These are phyloP conservation scores for Dasypolia templi DNA, from an alignment of 2,888 invertebrate genomes.

Conservation along the genomic window DNA sequence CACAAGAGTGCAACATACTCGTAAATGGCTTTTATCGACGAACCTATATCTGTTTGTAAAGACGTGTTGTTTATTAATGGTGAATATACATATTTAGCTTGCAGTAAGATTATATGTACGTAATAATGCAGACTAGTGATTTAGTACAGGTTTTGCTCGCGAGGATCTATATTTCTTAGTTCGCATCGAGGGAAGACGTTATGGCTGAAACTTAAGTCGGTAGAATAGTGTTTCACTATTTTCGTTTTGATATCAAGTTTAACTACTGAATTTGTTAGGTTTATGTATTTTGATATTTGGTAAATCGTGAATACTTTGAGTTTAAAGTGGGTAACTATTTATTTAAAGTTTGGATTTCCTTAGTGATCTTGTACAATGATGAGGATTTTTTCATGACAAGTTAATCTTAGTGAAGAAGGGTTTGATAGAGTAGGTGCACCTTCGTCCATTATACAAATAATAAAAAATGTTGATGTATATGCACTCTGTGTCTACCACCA, in stretches of 20 bases:
- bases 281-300: background rate
- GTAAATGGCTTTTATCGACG: slow-evolving; percentile 12
- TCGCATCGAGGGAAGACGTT: slow-evolving; percentile 89
- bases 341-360: background rate
- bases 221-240: slow-evolving; percentile 77
- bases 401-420: background rate
- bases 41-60: slow-evolving; percentile 33
- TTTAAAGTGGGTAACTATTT: background rate
- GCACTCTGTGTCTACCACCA: background rate
- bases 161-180: slow-evolving; percentile 89
- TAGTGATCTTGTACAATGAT: background rate
- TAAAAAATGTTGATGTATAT: background rate
- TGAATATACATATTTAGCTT: slow-evolving; percentile 67
- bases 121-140: slow-evolving; percentile 88
- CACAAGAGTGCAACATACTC: slow-evolving; percentile 7
- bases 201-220: slow-evolving; percentile 86
- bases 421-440: background rate
- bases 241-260: slow-evolving; percentile 55
- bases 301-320: background rate
- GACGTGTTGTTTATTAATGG: slow-evolving; percentile 50
- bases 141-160: slow-evolving; percentile 89
- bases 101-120: slow-evolving; percentile 77
- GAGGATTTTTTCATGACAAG: too few species aligned
- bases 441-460: background rate
- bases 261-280: background rate